phyloP scores from a whole-genome alignment of 2,888 invertebrate genomes.

The Eilema depressum region DNA sequence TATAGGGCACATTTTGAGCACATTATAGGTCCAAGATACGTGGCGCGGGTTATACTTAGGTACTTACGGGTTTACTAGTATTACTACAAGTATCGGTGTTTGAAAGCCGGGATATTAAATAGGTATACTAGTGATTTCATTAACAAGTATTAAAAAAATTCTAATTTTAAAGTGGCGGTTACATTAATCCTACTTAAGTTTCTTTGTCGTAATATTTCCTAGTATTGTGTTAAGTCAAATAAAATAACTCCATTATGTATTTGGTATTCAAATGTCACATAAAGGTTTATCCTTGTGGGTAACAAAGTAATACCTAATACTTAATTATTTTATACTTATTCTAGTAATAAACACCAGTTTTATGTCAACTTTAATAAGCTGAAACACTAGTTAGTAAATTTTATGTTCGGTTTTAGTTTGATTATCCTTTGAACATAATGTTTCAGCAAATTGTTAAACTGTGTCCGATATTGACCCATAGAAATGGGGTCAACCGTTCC shows the following conservation, averaged over 20 bases:
- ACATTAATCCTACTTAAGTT: neutral
- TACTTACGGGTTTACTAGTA: neutral
- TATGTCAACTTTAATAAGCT: neutral
- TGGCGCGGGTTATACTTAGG: no score
- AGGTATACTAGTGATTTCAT: neutral
- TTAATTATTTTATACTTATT: neutral
- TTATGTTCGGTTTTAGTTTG: neutral
- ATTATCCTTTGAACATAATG: neutral
- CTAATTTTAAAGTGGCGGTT: neutral
- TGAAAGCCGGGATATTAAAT: neutral
- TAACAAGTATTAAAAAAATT: neutral
- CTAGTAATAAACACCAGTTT: slow-evolving; percentile 4
- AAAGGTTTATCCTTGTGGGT: neutral
- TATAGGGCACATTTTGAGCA: no score
- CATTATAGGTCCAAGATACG: no score
- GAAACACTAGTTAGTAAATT: neutral
- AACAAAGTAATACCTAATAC: neutral
- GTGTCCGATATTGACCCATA: neutral
- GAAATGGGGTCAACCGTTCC: neutral
- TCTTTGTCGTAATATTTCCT: neutral
- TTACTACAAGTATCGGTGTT: neutral
- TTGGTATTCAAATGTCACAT: neutral
- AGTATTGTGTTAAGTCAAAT: neutral
- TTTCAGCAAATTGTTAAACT: neutral
- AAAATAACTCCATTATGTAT: neutral